A percentile compares a stretch with the other conserved stretches of the same genome.
Conservation (phyloP, 1,140 invertebrate genomes). For the Aphidius gifuensis region DNA sequence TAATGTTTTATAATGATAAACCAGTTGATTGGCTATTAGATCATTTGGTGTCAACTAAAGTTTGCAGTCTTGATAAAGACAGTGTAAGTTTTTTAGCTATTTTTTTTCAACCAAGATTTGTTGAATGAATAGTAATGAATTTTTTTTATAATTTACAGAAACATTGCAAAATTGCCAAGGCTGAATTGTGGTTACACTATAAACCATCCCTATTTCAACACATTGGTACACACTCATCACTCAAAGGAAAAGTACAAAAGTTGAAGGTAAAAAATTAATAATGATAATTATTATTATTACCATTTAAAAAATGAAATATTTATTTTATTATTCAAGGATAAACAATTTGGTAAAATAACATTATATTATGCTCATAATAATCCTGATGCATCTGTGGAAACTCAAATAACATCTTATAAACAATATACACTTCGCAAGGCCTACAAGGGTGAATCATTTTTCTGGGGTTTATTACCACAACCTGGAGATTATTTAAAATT, state of each 20-base stretch:
- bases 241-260: constrained; percentile 96
- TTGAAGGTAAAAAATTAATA: constrained; percentile 68
- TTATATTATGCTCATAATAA: constrained; percentile 81
- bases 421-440: constrained; percentile 78
- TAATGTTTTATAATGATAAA: constrained; percentile 94
- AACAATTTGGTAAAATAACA: constrained; percentile 86
- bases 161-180: constrained; percentile 79
- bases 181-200: constrained; percentile 80
- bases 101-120: constrained; percentile 9
- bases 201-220: constrained; percentile 95
- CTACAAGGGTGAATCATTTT: constrained; percentile 86
- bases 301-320: no score
- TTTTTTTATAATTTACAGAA: constrained; percentile 60
- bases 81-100: constrained; percentile 58
- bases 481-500: constrained; percentile 80
- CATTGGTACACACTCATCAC: constrained; percentile 90
- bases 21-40: constrained; percentile 96
- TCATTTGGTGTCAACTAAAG: constrained; percentile 83
- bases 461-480: constrained; percentile 88
- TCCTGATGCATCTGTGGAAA: constrained; percentile 70
- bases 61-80: constrained; percentile 84
- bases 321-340: constrained; percentile 64
- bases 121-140: constrained; percentile 17
- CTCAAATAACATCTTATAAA: constrained; percentile 81
- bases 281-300: constrained; percentile 17